These are phyloP conservation scores for Leptinotarsa juncta DNA, from an alignment of 2,888 invertebrate species.

Conservation along the genomic window DNA sequence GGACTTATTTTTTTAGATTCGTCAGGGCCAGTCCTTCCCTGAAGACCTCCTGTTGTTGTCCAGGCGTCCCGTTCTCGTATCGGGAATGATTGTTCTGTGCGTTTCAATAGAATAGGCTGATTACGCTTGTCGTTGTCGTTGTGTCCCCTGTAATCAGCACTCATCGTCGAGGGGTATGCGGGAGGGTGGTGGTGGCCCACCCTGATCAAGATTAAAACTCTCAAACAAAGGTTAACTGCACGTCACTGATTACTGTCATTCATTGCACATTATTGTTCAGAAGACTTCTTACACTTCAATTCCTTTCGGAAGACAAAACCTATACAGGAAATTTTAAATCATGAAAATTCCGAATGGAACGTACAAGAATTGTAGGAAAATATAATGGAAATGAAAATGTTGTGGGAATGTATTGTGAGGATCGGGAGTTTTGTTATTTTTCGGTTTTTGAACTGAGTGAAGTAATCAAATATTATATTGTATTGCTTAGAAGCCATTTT, in stretches of 20 bases:
- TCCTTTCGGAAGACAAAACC: constrained; percentile 27
- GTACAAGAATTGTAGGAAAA: background rate
- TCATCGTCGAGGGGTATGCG: constrained; percentile 44
- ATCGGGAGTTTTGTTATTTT: too few species aligned
- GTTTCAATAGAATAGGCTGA: constrained; percentile 59
- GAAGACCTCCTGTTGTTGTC: constrained; percentile 43
- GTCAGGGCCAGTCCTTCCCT: constrained; percentile 24
- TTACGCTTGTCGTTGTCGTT: constrained; percentile 59
- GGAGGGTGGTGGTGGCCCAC: constrained; percentile 48
- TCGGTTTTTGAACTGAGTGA: too few species aligned
- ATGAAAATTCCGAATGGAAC: constrained; percentile 1
- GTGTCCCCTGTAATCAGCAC: constrained; percentile 54
- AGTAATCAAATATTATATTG: too few species aligned
- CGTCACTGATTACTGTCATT: constrained; percentile 50
- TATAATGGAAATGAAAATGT: constrained; percentile 1
- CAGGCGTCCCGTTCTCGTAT: constrained; percentile 43
- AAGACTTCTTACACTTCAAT: constrained; percentile 44
- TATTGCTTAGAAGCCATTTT: too few species aligned
- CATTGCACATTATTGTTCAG: constrained; percentile 40
- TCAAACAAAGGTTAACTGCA: constrained; percentile 62
- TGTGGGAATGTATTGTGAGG: background rate
- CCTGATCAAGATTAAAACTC: constrained; percentile 61
- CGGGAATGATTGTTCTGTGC: constrained; percentile 53
- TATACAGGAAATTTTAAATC: constrained; percentile 3
- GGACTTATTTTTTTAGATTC: background rate